Base-by-base conservation (phyloP, 2,113 vertebrate species). In the Etheostoma spectabile region DNA sequence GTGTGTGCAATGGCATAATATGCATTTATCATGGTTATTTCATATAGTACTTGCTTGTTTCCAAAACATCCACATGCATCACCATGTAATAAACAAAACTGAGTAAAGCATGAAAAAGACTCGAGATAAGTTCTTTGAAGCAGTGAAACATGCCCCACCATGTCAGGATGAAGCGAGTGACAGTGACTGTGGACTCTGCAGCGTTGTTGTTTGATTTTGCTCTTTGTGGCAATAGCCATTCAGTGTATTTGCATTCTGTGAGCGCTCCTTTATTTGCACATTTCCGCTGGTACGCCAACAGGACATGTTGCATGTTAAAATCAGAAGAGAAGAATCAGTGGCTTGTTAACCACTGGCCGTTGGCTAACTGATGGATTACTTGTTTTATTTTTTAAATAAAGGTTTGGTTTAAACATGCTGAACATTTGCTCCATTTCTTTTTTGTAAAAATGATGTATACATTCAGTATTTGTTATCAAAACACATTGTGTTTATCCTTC, bases 221-320 rank as follows among this genome's bases (percentile, higher is more conserved):
- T 13, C 33, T 53, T 35, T 13, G 22, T n/a, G 61, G 46, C 30
- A 12, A 3, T 3, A 27, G 33, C 35, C 53, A 22, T 21, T 76
- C 52, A 11, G 51, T 45, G 60, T 19, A 60, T 84, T 79, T 82
- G 27, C 56, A 76, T 80, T 45, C 35, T 45, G 60, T 24, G 67
- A 62, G 52, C 4, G 8, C 35, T 27, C 49, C 12, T 53, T 65
- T 56, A 78, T 83, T 83, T 83, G 64, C 72, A 88, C 35, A 19
- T 90, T 82, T 84, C 77, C 80, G 68, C 19, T 22, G 33, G 30
- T 13, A 15, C 45, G 69, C 56, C 57, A 72, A 73, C 16, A 18
- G 38, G 53, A 30, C 30, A 7, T 33, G 24, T 45, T 38, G 55
- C 27, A 18, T n/a, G 48, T 51, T 6, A 0, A 51, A 35, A 35